Conservation (phyloP, 2,888 invertebrate genomes). For the Mesoligia furuncula region DNA sequence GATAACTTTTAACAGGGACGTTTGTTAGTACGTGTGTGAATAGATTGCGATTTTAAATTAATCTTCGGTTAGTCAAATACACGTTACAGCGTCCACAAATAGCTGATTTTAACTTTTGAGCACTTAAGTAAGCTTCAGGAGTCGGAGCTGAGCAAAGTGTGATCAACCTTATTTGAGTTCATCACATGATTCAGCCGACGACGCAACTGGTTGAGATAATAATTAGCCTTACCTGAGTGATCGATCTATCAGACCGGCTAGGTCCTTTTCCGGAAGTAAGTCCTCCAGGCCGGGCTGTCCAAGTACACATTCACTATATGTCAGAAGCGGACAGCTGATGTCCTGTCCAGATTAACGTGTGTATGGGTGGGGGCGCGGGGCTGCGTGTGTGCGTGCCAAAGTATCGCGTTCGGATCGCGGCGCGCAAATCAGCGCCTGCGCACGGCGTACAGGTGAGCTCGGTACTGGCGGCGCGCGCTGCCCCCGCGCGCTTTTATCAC, state of each 20-base stretch:
- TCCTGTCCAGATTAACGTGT: slow-evolving; percentile 67
- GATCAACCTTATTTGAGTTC: slow-evolving; percentile 62
- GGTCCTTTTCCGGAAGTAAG: slow-evolving; percentile 72
- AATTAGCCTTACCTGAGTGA: slow-evolving; percentile 78
- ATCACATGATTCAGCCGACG: slow-evolving; percentile 80
- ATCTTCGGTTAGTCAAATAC: slow-evolving; percentile 15
- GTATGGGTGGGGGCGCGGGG: slow-evolving; percentile 75
- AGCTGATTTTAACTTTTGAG: slow-evolving; percentile 12
- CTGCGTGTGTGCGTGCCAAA: slow-evolving; percentile 67
- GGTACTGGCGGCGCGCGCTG: slow-evolving; percentile 87
- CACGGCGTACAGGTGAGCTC: slow-evolving; percentile 78
- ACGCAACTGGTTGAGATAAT: slow-evolving; percentile 67
- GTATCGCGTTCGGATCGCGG: slow-evolving; percentile 64
- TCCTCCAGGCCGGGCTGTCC: slow-evolving; percentile 69
- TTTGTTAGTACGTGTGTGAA: slow-evolving; percentile 19
- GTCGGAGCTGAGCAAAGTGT: slow-evolving; percentile 15
- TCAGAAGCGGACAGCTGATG: slow-evolving; percentile 73
- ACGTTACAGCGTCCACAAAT: slow-evolving; percentile 26
- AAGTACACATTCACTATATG: slow-evolving; percentile 84
- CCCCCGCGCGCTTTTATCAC: slow-evolving; percentile 86
- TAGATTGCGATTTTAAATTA: slow-evolving; percentile 22
- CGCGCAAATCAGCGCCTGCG: slow-evolving; percentile 80
- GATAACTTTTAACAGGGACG: slow-evolving; percentile 28
- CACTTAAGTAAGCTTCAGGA: slow-evolving; percentile 4
- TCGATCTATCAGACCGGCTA: slow-evolving; percentile 69